Percentiles rank a stretch among this genome's conserved stretches.
phyloP scores from a whole-genome alignment of 1,140 invertebrate species.

The Pentalonia nigronervosa region DNA sequence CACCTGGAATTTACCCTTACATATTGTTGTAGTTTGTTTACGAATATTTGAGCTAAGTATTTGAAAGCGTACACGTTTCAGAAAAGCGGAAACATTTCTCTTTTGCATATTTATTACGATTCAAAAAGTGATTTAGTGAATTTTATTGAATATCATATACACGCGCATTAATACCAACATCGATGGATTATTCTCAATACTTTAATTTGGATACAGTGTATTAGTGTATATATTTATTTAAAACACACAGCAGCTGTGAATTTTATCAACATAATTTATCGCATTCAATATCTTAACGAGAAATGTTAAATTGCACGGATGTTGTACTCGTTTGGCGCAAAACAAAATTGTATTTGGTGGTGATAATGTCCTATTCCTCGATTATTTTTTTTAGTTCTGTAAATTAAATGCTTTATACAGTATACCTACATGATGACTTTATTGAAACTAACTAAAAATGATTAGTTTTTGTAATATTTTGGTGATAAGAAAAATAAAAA shows the following conservation, averaged over 20 bases:
- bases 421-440: background rate
- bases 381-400: background rate
- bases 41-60: background rate
- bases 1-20: background rate
- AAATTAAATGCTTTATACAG: background rate
- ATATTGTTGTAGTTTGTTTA: background rate
- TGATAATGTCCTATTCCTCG: background rate
- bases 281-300: background rate
- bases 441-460: background rate
- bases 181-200: background rate
- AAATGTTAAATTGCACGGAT: background rate
- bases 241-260: background rate
- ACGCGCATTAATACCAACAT: background rate
- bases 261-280: background rate
- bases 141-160: background rate
- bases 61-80: background rate
- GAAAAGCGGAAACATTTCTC: background rate
- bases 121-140: background rate
- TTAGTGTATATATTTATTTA: background rate
- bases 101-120: background rate
- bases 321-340: background rate
- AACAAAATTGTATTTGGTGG: background rate
- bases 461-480: background rate
- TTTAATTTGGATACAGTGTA: background rate
- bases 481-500: background rate